Evolutionary conservation across 2,797 vertebrate species (phyloP), one percentile per base, ranked within the genome.

Genomic region (Xiphophorus birchmanni): DNA sequence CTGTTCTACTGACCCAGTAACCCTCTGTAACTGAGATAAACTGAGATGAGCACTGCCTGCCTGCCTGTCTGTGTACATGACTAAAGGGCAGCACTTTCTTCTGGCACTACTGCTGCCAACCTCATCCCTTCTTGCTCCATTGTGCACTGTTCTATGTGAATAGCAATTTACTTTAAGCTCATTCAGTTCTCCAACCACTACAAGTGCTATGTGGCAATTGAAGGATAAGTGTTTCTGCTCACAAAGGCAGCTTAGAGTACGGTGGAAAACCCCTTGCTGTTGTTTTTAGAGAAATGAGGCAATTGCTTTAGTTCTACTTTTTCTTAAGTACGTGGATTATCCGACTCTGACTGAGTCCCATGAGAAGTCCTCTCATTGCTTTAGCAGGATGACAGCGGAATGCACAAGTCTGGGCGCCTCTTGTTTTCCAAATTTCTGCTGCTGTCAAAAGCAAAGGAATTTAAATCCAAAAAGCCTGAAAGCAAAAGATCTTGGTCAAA

Each of bases 161-260:
- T 91, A 29, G 12, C 92, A 85, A 80, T 91, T 94, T 89, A 89
- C 90, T 88, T 86, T 92, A 91, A 94, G 90, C 82, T 79, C 29
- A 15, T 86, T 87, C 92, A 94, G 94, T 87, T 92, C 88, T 86
- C 84, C 83, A 82, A 86, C 45, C 83, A 75, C 73, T 82, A 45
- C 87, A 77, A 84, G 81, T 81, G 79, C 18, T 5, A 21, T 29
- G 79, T 1, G 1, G 75, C 80, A 75, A 76, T 79, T 80, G 74
- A 72, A 84, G 87, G 88, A 86, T 56, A 82, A 71, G 81, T 32
- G 79, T 60, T 81, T 35, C 79, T 37, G 76, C 40, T 86, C 73
- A 4, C 79, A 47, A 78, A 2, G 26, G 86, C 21, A 73, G 85
- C 80, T 86, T 78, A 75, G 48, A 73, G 73, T 21, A 11, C 76